Base-by-base conservation (phyloP, 2,113 vertebrate species). In the Vulpes lagopus region DNA sequence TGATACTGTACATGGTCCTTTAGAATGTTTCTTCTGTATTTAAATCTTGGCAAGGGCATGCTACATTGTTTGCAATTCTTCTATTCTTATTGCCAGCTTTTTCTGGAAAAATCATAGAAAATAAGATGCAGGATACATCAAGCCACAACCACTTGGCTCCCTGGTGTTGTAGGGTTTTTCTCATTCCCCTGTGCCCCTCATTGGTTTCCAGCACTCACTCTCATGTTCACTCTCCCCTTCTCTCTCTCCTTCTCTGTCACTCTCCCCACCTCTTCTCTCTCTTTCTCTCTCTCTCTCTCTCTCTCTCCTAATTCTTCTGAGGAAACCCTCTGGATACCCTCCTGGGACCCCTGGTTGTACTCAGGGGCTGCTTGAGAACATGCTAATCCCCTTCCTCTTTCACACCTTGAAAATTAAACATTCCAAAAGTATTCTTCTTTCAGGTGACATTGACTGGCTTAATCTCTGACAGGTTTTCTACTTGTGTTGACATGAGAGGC, bases 21-120 rank as follows among this genome's bases (percentile, higher is more conserved):
- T 81, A 97, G 94, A 97, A 92, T 55, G 97, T 96, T 98, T 98
- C 95, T 97, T 98, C 96, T 98, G 92, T 98, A 97, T 98, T 98
- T 98, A 97, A 88, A 95, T 98, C 98, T 98, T 98, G 98, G 98
- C 98, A 98, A 0, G 0, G 94, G 64, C 65, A 69, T 86, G 91
- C 97, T 96, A 82, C 95, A 97, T 98, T 98, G 98, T 98, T 98
- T 98, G 97, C 73, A 97, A 82, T 74, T 97, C 98, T 98, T 97
- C 97, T 98, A 35, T 93, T 96, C 95, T 98, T 88, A 59, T 59
- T 98, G 98, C 97, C 98, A 98, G 92, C 82, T 98, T 98, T 87
- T 98, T 98, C 91, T 93, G 82, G 89, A 96, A 95, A 98, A 98
- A 98, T 98, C 96, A 98, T 98, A 98, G 95, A 97, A 98, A 98